A percentile compares a stretch with the other conserved stretches of the same genome.
Conservation (phyloP, 2,113 vertebrate species). For the Lepus americanus region DNA sequence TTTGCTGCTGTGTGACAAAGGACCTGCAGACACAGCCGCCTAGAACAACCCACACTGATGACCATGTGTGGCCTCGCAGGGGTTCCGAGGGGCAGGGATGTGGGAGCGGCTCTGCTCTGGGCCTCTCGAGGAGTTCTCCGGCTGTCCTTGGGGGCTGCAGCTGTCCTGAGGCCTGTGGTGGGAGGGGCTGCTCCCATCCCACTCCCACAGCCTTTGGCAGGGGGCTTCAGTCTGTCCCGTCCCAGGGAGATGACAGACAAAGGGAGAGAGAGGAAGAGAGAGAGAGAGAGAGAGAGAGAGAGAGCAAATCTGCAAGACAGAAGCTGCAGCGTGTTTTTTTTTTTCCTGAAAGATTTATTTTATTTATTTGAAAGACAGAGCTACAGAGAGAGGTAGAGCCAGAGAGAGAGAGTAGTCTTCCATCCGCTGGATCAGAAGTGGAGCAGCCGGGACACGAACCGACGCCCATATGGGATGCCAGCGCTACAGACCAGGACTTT, state of each 20-base stretch:
- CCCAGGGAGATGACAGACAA: not conserved
- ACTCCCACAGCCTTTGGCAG: not conserved
- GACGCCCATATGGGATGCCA: no score
- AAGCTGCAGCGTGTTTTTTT: no score
- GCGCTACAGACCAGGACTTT: no score
- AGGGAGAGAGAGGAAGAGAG: no score
- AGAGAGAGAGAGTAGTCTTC: no score
- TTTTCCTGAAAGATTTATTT: no score
- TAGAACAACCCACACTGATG: not conserved
- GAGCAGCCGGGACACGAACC: no score
- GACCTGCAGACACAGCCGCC: not conserved
- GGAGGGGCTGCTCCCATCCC: not conserved
- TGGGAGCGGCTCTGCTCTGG: not conserved
- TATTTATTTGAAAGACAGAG: not conserved
- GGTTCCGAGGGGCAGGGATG: not conserved
- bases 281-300: no score
- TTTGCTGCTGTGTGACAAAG: not conserved
- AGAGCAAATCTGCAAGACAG: no score
- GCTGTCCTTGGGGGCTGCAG: not conserved
- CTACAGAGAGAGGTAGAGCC: no score
- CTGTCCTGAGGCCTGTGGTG: no score
- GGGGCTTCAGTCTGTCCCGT: not conserved
- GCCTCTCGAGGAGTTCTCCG: not conserved
- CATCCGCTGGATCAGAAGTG: not conserved
- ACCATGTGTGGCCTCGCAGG: not conserved